These are phyloP conservation scores for Bergia puertoricense DNA, from an alignment of 92 coral and sea anemone genomes.

Conservation along the genomic window DNA sequence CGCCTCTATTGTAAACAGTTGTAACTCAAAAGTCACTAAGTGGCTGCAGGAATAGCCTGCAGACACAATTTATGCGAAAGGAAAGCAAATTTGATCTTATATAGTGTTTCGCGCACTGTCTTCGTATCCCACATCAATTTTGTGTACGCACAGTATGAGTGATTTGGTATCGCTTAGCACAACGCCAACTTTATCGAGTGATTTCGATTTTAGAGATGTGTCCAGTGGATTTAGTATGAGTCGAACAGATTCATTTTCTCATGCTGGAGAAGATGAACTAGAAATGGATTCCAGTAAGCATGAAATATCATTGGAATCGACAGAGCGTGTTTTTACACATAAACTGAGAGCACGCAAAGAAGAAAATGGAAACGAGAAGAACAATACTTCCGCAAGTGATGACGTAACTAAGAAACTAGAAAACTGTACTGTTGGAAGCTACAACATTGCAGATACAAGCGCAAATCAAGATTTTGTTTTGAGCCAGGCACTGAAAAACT, in stretches of 20 bases:
- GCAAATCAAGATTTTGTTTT: neutral
- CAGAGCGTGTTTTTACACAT: neutral
- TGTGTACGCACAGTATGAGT: neutral
- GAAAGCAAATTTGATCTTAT: neutral
- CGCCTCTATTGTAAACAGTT: neutral
- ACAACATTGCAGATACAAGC: neutral
- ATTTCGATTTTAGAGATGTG: conserved; percentile 29
- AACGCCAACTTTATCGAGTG: conserved; percentile 33
- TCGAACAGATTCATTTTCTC: conserved; percentile 19
- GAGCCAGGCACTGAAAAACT: neutral
- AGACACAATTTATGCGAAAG: neutral
- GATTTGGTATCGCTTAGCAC: conserved; percentile 22
- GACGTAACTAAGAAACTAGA: neutral
- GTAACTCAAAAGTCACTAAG: neutral
- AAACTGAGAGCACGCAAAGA: neutral
- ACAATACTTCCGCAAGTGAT: neutral
- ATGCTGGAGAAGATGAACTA: conserved; percentile 18
- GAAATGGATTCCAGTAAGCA: neutral
- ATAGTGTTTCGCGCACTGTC: too few species aligned
- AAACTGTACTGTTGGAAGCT: neutral
- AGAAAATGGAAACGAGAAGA: neutral
- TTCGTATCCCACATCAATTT: too few species aligned
- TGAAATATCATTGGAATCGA: neutral
- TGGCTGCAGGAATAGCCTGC: neutral
- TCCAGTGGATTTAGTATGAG: conserved; percentile 17